Evolutionary conservation across 2,797 vertebrate genomes (phyloP).

Genomic region (Alca torda): DNA sequence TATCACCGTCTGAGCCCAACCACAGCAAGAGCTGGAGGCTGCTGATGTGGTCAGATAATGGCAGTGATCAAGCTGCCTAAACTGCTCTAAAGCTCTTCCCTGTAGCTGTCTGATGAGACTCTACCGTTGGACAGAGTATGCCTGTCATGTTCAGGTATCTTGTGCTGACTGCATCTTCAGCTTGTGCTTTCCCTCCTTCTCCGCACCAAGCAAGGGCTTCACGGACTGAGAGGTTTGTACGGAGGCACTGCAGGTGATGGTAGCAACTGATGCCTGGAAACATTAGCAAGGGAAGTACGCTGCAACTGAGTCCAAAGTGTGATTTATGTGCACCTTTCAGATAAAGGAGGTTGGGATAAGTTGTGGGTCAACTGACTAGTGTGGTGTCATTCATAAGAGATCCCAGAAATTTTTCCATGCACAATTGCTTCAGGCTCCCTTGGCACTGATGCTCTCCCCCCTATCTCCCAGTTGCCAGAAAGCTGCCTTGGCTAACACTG

Average conservation of each 20-base stretch:
- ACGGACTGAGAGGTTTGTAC: background rate
- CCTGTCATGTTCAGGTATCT: background rate
- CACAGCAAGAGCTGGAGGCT: background rate
- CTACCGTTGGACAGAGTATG: background rate
- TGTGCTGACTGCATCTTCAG: background rate
- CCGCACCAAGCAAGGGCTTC: background rate
- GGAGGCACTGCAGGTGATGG: background rate
- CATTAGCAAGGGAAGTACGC: background rate
- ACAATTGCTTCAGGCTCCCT: background rate
- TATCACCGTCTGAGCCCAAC: background rate
- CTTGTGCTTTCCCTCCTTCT: background rate
- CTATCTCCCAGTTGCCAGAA: conserved; percentile 13
- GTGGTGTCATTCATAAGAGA: background rate
- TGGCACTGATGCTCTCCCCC: background rate
- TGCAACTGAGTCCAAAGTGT: background rate
- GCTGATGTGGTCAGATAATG: background rate
- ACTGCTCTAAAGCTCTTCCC: background rate
- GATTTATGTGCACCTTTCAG: background rate
- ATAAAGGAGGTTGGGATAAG: conserved; percentile 5
- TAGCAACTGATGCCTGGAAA: background rate
- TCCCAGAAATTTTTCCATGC: conserved; percentile 30
- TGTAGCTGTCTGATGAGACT: background rate
- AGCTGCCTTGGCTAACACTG: background rate
- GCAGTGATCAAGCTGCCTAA: background rate
- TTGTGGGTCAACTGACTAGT: background rate